phyloP scores from a whole-genome alignment of 2,113 vertebrate species.

The Lota lota region DNA sequence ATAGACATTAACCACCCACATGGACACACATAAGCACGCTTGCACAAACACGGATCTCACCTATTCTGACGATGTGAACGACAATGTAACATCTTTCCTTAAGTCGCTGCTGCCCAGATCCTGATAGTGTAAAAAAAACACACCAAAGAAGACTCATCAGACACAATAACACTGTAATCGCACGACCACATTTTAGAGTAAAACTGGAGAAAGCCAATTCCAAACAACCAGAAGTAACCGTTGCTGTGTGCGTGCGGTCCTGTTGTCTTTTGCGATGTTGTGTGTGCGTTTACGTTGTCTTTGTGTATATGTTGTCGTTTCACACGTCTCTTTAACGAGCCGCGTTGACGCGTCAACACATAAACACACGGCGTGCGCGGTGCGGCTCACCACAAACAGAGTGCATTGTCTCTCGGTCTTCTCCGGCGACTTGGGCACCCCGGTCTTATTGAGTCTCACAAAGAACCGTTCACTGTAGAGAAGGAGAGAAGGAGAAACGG shows the following conservation, averaged over 20 bases:
- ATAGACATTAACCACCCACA: too few relatives aligned
- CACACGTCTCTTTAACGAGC: too few relatives aligned
- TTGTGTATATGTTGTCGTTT: too few relatives aligned
- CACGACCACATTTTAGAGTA: too few relatives aligned
- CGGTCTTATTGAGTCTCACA: constrained; percentile 94
- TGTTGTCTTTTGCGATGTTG: too few relatives aligned
- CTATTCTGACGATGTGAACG: constrained; percentile 94
- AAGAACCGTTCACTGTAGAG: constrained; percentile 93
- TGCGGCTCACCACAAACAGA: constrained; percentile 91
- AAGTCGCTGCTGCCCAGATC: constrained; percentile 96
- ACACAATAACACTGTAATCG: too few relatives aligned
- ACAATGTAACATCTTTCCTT: constrained; percentile 96
- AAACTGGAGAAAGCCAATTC: too few relatives aligned
- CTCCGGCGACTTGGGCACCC: constrained; percentile 94
- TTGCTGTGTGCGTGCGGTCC: too few relatives aligned
- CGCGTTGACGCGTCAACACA: background rate
- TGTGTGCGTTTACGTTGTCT: too few relatives aligned
- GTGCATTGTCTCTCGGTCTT: constrained; percentile 95
- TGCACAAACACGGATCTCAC: constrained; percentile 66
- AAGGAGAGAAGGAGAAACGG: constrained; percentile 26
- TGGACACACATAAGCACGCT: background rate
- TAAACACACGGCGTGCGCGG: constrained; percentile 15
- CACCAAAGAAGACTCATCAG: constrained; percentile 24
- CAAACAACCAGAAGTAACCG: too few relatives aligned
- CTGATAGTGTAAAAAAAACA: constrained; percentile 66